These are phyloP conservation scores for Spinus olivaceus DNA, from an alignment of 2,797 vertebrate species.

Conservation along the genomic window DNA sequence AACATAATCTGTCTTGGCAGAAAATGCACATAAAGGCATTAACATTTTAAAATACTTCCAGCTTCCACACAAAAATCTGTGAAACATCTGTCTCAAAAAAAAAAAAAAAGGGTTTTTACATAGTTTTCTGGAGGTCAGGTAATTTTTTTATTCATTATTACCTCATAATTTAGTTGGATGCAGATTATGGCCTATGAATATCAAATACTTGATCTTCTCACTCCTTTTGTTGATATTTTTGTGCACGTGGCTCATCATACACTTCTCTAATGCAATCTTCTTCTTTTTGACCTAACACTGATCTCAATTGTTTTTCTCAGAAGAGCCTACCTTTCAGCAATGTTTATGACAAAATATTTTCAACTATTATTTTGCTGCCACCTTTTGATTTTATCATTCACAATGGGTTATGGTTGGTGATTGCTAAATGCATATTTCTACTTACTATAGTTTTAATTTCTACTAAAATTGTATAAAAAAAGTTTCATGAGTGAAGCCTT, in stretches of 20 bases:
- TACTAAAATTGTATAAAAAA: not conserved
- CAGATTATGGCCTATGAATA: not conserved
- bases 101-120: accelerated
- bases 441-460: not conserved
- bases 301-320: not conserved
- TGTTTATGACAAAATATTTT: not conserved
- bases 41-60: not conserved
- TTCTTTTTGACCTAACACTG: not conserved
- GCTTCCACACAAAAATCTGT: not conserved
- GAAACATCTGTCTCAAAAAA: not conserved
- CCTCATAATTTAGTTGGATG: not conserved
- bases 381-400: not conserved
- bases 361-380: not conserved
- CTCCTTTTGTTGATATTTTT: not conserved
- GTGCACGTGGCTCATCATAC: accelerated
- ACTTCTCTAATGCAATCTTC: not conserved
- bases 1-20: not conserved
- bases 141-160: not conserved
- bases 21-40: not conserved
- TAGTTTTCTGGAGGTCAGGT: not conserved
- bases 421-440: not conserved
- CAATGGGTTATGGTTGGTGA: not conserved
- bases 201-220: not conserved
- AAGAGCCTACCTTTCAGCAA: not conserved
- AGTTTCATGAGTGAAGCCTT: not conserved